Percentiles rank a stretch among this genome's conserved stretches.
Evolutionary conservation across 2,113 vertebrate species (phyloP).

Genomic region (Theristicus caerulescens): DNA sequence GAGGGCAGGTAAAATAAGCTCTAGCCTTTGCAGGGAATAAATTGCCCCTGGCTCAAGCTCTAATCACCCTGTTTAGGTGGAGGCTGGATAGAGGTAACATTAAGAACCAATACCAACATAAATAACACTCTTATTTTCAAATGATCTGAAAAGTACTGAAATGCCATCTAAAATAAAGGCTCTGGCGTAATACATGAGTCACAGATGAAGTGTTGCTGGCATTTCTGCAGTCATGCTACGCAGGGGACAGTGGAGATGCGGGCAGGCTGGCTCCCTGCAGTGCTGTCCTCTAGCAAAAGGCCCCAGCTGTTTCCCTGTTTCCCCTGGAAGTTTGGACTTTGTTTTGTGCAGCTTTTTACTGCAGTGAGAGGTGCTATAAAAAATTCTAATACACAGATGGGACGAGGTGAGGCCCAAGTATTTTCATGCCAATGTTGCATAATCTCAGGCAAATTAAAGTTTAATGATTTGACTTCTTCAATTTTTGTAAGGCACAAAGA

Average conservation of each 20-base stretch:
- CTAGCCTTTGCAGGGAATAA: neutral
- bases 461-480: conserved; percentile 48
- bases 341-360: neutral
- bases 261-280: neutral
- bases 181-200: neutral
- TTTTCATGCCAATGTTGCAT: neutral
- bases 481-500: conserved; percentile 21
- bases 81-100: neutral
- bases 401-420: neutral
- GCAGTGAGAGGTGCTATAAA: neutral
- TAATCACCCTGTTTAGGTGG: neutral
- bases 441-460: conserved; percentile 30
- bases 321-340: neutral
- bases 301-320: neutral
- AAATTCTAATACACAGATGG: neutral
- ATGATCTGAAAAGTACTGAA: neutral
- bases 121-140: neutral
- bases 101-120: neutral
- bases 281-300: neutral
- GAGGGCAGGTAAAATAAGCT: neutral
- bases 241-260: neutral
- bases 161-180: neutral
- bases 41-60: neutral
- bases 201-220: neutral
- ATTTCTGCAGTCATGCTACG: neutral